Evolutionary conservation across 1,140 invertebrate genomes (phyloP), one percentile per base, ranked within the genome.

Genomic region (Aphis craccivora): DNA sequence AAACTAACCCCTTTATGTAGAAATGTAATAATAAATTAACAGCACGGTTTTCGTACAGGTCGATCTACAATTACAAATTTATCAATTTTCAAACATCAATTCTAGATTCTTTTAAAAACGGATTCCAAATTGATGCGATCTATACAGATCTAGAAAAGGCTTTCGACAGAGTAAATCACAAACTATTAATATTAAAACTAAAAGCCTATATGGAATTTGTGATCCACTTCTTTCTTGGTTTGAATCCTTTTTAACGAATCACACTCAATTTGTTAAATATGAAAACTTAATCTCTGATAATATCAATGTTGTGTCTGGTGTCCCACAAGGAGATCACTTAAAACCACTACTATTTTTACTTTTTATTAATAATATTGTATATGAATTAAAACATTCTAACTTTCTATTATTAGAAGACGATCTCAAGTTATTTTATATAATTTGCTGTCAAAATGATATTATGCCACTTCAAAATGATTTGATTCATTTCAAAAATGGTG

Each of bases 41-140:
- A 93, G 51, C 93, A 88, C 40, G 86, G 93, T 45, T 55, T 93
- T 43, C 43, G 35, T 53, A 84, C 51, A 86, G 51, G 53, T 48
- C 53, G 93, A 40, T 93, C 93, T 60, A 93, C 93, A 25, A 48
- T 89, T 67, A 86, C 93, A n/a, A 93, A 93, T 84, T 89, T 93
- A n/a, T 83, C 37, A 43, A 60, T 89, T 40, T 88, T 93, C 30
- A 60, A 60, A 60, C 83, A 93, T 60, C 81, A 53, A 48, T 89
- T 30, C 35, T 51, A 86, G 37, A 93, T 76, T 60, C 25, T 67
- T 67, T 93, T 60, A 84, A 84, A 25, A 23, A 76, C 11, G 86
- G 84, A 37, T 20, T 37, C 30, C 45, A 93, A 93, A 89, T n/a
- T 76, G 18, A 93, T 93, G 84, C 89, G 53, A 89, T 93, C 43